A percentile compares a stretch with the other conserved stretches of the same genome.
Conservation (phyloP, 2,888 invertebrate genomes). For the Cheilosia pagana region DNA sequence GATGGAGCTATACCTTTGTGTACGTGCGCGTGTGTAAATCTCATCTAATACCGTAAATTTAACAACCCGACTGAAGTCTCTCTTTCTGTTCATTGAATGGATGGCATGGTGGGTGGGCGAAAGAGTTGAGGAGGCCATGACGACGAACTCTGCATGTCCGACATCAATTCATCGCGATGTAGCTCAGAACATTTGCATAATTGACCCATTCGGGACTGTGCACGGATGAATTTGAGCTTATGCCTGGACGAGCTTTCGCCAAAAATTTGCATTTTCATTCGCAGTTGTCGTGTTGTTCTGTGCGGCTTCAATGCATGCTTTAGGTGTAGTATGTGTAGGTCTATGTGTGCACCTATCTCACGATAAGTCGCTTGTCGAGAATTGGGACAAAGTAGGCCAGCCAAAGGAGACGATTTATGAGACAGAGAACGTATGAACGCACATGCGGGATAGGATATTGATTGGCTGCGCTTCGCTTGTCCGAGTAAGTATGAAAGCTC, state of each 20-base stretch:
- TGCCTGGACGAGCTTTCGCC: constrained; percentile 81
- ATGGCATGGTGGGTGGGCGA: constrained; percentile 23
- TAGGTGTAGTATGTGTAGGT: background rate
- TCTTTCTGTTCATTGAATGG: constrained; percentile 13
- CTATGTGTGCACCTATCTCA: background rate
- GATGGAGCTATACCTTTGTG: background rate
- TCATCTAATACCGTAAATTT: constrained; percentile 71
- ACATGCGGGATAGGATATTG: constrained; percentile 11
- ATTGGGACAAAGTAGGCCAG: constrained; percentile 47
- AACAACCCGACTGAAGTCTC: constrained; percentile 63
- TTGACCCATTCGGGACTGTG: constrained; percentile 81
- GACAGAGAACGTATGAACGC: constrained; percentile 16
- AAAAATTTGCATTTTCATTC: constrained; percentile 72
- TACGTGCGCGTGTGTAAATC: constrained; percentile 60
- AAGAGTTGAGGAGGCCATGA: constrained; percentile 50
- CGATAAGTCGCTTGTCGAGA: constrained; percentile 57
- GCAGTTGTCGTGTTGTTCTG: constrained; percentile 23
- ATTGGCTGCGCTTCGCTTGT: constrained; percentile 14
- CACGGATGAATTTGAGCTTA: constrained; percentile 81
- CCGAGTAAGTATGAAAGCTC: constrained; percentile 1
- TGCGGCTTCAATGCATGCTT: constrained; percentile 53
- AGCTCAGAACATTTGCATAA: constrained; percentile 81
- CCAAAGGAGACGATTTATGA: constrained; percentile 47
- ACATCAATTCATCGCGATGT: constrained; percentile 76
- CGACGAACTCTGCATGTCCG: constrained; percentile 80